Evolutionary conservation across 2,888 invertebrate genomes (phyloP).

Genomic region (Eubasilissa splendida): DNA sequence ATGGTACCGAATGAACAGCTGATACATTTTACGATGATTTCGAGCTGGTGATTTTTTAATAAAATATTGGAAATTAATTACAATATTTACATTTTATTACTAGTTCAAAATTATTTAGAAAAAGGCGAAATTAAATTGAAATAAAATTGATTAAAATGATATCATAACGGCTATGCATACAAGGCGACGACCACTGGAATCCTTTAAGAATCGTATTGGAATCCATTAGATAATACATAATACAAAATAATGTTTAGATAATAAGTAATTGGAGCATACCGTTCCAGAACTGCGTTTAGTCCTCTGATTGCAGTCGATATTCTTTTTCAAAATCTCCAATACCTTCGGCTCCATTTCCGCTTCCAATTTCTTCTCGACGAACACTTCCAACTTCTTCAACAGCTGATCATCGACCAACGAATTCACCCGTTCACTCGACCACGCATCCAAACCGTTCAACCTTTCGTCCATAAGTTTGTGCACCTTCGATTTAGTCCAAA

Average conservation of each 20-base stretch:
- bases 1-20: too few relatives aligned
- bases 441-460: not conserved
- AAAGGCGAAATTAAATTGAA: too few relatives aligned
- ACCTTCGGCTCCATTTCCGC: slow-evolving; percentile 26
- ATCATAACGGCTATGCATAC: not conserved
- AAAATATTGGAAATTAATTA: too few relatives aligned
- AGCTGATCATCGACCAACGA: slow-evolving; percentile 6
- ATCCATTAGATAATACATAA: not conserved
- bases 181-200: not conserved
- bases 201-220: not conserved
- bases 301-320: slow-evolving; percentile 36
- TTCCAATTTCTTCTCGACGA: slow-evolving; percentile 13
- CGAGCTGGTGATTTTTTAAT: too few relatives aligned
- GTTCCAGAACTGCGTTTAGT: slow-evolving; percentile 43
- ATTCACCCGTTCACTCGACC: slow-evolving; percentile 27
- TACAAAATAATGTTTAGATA: not conserved
- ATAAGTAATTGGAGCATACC: slow-evolving; percentile 4
- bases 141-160: too few relatives aligned
- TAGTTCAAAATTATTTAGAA: too few relatives aligned
- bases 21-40: too few relatives aligned
- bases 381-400: not conserved
- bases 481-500: slow-evolving; percentile 28
- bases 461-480: slow-evolving; percentile 42
- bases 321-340: slow-evolving; percentile 31
- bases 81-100: too few relatives aligned